Base-by-base conservation (phyloP, 1,140 invertebrate genomes). In the Listronotus bonariensis region DNA sequence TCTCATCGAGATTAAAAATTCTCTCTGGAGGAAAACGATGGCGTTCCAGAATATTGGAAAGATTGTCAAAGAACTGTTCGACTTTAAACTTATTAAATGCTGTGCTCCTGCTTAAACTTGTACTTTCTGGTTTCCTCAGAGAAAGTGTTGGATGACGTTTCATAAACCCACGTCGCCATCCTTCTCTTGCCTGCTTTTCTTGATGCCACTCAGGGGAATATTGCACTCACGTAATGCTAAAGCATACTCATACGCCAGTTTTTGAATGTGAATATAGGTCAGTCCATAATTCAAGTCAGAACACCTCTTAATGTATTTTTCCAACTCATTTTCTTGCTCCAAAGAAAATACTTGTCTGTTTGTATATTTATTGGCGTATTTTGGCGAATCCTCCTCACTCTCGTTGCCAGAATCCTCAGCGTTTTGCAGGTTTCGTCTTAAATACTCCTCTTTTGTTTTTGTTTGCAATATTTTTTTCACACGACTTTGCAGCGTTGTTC, bases 381-480 rank as follows among this genome's bases (percentile, higher is more conserved):
- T 26, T 1, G 38, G n/a, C 7, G 38, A 40, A 40, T 40, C 38
- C 7, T 40, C 38, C 7, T 40, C 2, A 40, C 7, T 40, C 38
- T 40, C 38, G 7, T 40, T 40, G 38, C 38, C n/a, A 40, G 38
- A 40, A 7, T 10, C 10, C 1, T 40, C 38, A 2, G 7, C 10
- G 3, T 40, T n/a, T n/a, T 40, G 3, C 10, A 10, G n/a, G n/a
- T n/a, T n/a, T n/a, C n/a, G n/a, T n/a, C n/a, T n/a, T n/a, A n/a
- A n/a, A n/a, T 12, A 40, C n/a, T 2, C n/a, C n/a, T 10, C 1
- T 40, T n/a, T 40, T 40, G 10, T 40, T 40, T 40, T 12, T 7
- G 2, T 40, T 10, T 40, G 38, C 36, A 53, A 53, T n/a, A 53
- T 36, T 15, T 36, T 53, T 38, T 53, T 53, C 5, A 36, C 26